Evolutionary conservation across 2,797 vertebrate species (phyloP), one percentile per base, ranked within the genome.

Genomic region (Sciurus carolinensis): DNA sequence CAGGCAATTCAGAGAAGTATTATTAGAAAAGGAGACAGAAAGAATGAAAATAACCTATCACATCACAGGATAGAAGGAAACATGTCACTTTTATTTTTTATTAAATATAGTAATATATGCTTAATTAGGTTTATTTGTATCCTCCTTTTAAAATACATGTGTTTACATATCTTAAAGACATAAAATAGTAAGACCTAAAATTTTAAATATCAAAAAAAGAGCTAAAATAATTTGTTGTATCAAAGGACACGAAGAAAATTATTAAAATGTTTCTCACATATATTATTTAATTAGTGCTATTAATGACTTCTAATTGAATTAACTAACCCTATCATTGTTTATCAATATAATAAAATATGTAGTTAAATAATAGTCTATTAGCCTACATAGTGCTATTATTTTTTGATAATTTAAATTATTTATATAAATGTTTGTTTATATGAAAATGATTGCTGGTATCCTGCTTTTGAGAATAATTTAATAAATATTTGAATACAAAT

Each of bases 391-490:
- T 75, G 11, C 26, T 86, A 36, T 59, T 73, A 36, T 54, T 91
- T 44, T 71, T 36, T 36, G 7, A 64, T 54, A 54, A 91, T n/a
- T 59, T 71, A 75, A 75, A 50, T 75, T 7, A 50, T 77, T 91
- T 59, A 87, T 59, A 44, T 76, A 77, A 75, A 73, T 67, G 89
- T 94, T 82, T 72, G 30, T 44, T 79, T 79, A 33, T 79, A 13
- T 85, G 5, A 50, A 77, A 67, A 50, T 91, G 75, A 77, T 79
- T n/a, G 90, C 85, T 75, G 42, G 22, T 73, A 86, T 77, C 89
- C 91, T 94, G n/a, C 64, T 91, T 86, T 95, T 59, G 30, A 89
- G 47, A 89, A 76, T 91, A 85, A 95, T 44, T 80, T 92, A 83
- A 89, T 44, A 59, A 47, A 73, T 42, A 94, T 93, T 87, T 62